Base-by-base conservation (phyloP, 2,113 vertebrate species). In the Salvelinus fontinalis region DNA sequence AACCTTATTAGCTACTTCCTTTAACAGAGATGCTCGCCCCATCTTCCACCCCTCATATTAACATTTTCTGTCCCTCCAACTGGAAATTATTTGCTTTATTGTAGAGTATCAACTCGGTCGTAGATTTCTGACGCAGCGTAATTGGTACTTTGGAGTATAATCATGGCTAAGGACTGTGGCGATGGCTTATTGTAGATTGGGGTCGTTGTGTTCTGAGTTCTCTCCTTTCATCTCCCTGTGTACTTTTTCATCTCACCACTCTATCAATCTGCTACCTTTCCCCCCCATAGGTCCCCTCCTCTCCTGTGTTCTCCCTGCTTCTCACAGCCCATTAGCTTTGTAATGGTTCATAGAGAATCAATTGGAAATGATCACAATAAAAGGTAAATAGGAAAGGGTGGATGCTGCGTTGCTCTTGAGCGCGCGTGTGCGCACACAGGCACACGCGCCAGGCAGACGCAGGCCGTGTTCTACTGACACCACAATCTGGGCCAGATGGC, bases 41-140 rank as follows among this genome's bases (percentile, higher is more conserved):
- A 96, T 96, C 97, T 96, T 96, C 95, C 95, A 94, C 94, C 90
- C 96, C 93, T 95, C 96, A 97, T 98, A 99, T 98, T 98, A 99
- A 95, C 96, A 94, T 97, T 98, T 98, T 96, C 96, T 95, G 95
- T 94, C 95, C 95, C 93, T 97, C 95, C 96, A 95, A 99, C 95
- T 99, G 98, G 96, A 99, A 99, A 97, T 98, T 95, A 99, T 99
- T 98, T 96, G 96, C 96, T 97, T 98, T 98, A 98, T 98, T 98
- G 97, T 95, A 96, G 96, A 98, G 96, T 96, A 97, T 99, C 97
- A 98, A 96, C 82, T 85, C 95, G 93, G 94, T 95, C 96, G 94
- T 95, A 93, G 94, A 95, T 97, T 93, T 98, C 94, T 99, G 96
- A 98, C 92, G 90, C 79, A 82, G 93, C 94, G 93, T 98, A 99